Evolutionary conservation across 2,888 invertebrate species (phyloP), one percentile per base, ranked within the genome.

Genomic region (Heliconius sara): DNA sequence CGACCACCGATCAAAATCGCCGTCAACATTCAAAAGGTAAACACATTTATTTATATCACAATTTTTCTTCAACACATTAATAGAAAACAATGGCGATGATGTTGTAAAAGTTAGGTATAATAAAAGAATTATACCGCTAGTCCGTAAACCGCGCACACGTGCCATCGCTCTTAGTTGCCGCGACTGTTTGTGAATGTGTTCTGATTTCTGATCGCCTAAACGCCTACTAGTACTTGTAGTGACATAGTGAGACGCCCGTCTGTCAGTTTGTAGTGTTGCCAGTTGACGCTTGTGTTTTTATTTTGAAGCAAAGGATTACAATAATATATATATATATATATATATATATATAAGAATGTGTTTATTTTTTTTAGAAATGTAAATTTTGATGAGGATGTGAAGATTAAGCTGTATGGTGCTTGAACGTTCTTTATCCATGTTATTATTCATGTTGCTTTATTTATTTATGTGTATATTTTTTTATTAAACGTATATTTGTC

Each of bases 101-200:
- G 88, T 88, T 82, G 92, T 91, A 86, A 87, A 85, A 77, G 90
- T 87, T 87, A 92, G 91, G 88, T 94, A 93, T 90, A 94, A 91
- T 83, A 94, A 89, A 81, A 95, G 85, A 86, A 94, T 93, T 88
- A 94, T 86, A 84, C 91, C 89, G 88, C 90, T 95, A 94, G 94
- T 94, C 95, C 94, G 93, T 91, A 89, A 88, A 39, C 81, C 80
- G 80, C 84, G 79, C 89, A 88, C 90, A 80, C 82, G 80, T 86
- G 92, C 93, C 94, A 94, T 94, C 85, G 85, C 89, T 60, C 10
- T n/a, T 60, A 12, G 60, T 60, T 84, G 82, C 85, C 79, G 83
- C 85, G 82, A 83, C 83, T 81, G 81, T 60, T 83, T 82, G 68
- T 43, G 68, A 68, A 68, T 43, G 68, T 68, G n/a, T n/a, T 68